Base-by-base conservation (phyloP, 2,797 vertebrate genomes). In the Darevskia mixta region DNA sequence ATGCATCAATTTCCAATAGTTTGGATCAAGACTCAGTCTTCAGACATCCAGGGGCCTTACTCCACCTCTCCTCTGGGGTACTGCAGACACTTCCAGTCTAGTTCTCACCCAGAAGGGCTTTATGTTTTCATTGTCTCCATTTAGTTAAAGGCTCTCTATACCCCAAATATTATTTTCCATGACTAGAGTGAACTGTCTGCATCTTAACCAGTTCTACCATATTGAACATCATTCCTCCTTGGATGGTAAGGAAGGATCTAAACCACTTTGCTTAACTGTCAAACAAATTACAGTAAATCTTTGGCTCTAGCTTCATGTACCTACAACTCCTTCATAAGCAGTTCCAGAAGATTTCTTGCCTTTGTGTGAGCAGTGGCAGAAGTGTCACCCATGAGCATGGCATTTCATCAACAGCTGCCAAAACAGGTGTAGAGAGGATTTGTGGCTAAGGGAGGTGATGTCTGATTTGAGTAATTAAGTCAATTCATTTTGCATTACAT, bases 401-500 rank as follows among this genome's bases (percentile, higher is more conserved):
- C 2, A 81, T 8, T 79, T 29, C 32, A 32, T 61, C 25, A 71
- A 58, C 43, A 88, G 29, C 55, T 88, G 83, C 89, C 87, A 77
- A 93, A 89, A 89, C 11, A 67, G 61, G 49, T 87, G 85, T 83
- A 86, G 83, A 85, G 87, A 88, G 25, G 38, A 58, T 87, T 82
- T 82, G 88, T 83, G 72, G 66, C 58, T 32, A 85, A 61, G 69
- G n/a, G 80, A 73, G 76, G 61, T 69, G 41, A 82, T 87, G 85
- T 86, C 71, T 91, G 86, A 90, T 89, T 81, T 87, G 71, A 87
- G 86, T 92, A 93, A 91, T 88, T 91, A 92, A 91, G 83, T 55
- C 92, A 90, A 93, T 93, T 92, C 55, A 90, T 77, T 95, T 92
- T 94, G 86, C 84, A 87, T 92, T 93, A 93, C 84, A 87, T 92